Evolutionary conservation across 2,888 invertebrate genomes (phyloP), one percentile per base, ranked within the genome.

Genomic region (Nephrotoma appendiculata): DNA sequence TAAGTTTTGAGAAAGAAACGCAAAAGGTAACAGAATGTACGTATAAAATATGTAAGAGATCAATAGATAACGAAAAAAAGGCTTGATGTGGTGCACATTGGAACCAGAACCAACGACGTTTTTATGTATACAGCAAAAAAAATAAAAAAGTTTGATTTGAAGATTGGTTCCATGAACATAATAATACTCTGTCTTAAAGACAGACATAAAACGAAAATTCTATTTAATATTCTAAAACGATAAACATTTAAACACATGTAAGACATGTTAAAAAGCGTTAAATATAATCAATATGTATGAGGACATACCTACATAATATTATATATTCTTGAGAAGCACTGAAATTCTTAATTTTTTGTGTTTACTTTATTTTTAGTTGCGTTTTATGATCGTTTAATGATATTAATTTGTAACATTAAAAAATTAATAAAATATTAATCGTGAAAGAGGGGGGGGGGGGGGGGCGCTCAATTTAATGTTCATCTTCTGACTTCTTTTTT

Each of bases 251-350:
- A 85, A 85, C 85, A 85, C 85, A 85, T 85, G 85, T 85, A 85
- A 43, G 44, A 85, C 44, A 85, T 85, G 85, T 44, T 85, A 42
- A 85, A 85, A 44, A 85, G 85, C 85, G 85, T 44, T 85, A 44
- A 85, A 85, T 85, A 44, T 85, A 85, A 85, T 85, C 85, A 85
- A 84, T 84, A 84, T 84, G 84, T 84, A 84, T 84, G 84, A 84
- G 43, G 84, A 84, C 71, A 71, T 57, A 31, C 31, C 31, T 31
- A 31, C 31, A 31, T 31, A 31, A 31, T 31, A 31, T 31, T 3
- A 31, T 31, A 57, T 57, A 19, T 57, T 57, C 19, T 57, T 19
- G 57, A 57, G 19, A 4, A 71, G 71, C 31, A 31, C 11, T 31
- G 71, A 71, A 71, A 71, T 71, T 71, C 71, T 31, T 71, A 71